Evolutionary conservation across 2,113 vertebrate genomes (phyloP).

Genomic region (Gavialis gangeticus): DNA sequence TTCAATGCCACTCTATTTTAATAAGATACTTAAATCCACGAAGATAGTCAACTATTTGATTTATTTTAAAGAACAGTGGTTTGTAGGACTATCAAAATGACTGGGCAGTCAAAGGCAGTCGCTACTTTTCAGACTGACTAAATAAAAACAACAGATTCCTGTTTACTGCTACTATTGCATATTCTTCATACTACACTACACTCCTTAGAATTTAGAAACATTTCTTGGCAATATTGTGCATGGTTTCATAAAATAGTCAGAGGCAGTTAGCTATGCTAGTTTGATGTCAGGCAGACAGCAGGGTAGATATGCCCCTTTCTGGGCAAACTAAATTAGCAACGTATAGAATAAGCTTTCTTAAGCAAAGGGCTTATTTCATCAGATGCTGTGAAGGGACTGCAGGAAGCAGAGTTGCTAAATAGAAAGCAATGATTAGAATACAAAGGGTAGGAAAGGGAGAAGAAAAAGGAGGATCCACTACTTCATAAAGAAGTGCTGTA

Average conservation of each 20-base stretch:
- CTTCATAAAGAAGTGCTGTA: no score
- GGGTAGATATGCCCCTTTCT: no score
- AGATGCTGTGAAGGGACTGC: no score
- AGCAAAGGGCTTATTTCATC: no score
- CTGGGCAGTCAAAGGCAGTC: background rate
- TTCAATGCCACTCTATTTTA: background rate
- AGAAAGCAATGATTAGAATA: no score
- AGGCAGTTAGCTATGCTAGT: no score
- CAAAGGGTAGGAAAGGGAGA: no score
- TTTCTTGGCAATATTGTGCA: background rate
- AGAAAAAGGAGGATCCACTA: no score
- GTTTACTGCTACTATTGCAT: background rate
- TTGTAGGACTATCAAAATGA: background rate
- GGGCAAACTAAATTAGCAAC: no score
- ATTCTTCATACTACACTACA: background rate
- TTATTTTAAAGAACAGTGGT: background rate
- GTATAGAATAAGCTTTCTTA: no score
- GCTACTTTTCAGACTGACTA: background rate
- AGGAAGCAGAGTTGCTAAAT: no score
- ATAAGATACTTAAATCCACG: background rate
- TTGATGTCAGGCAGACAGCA: no score
- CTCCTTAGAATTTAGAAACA: rapidly evolving
- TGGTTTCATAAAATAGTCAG: background rate
- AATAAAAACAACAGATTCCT: background rate
- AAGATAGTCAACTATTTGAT: background rate